Conservation (phyloP, 2,888 invertebrate species). For the Amblyjoppa fuscipennis region DNA sequence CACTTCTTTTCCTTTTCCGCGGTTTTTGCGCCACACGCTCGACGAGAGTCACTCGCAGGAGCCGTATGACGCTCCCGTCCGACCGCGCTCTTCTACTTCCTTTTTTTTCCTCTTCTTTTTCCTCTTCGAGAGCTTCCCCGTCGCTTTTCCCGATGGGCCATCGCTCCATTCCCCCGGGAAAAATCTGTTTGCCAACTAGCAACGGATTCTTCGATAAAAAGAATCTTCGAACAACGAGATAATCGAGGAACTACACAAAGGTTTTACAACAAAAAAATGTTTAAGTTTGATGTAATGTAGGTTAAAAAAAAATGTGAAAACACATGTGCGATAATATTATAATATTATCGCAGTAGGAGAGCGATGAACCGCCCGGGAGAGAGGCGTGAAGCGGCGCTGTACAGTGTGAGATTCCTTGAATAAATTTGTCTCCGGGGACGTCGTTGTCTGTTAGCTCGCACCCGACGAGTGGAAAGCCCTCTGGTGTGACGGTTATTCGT, state of each 20-base stretch:
- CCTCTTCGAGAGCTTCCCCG: constrained; percentile 9
- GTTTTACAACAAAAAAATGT: background rate
- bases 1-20: constrained; percentile 48
- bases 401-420: constrained; percentile 43
- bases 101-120: background rate
- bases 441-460: constrained; percentile 29
- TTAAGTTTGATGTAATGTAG: background rate
- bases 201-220: constrained; percentile 19
- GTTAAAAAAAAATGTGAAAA: background rate
- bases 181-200: constrained; percentile 28
- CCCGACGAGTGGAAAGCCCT: constrained; percentile 9
- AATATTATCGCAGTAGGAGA: background rate
- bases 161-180: background rate
- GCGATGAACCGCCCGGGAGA: constrained; percentile 3
- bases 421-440: constrained; percentile 26
- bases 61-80: constrained; percentile 31
- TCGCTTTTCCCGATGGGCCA: background rate
- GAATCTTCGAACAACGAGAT: background rate
- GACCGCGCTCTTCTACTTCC: constrained; percentile 10
- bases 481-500: background rate
- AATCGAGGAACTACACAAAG: background rate
- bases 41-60: constrained; percentile 60
- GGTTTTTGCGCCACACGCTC: constrained; percentile 56
- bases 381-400: background rate
- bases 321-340: background rate